A percentile compares a stretch with the other conserved stretches of the same genome.
phyloP scores from a whole-genome alignment of 2,797 vertebrate species.

The Sebastes taczanowskii region DNA sequence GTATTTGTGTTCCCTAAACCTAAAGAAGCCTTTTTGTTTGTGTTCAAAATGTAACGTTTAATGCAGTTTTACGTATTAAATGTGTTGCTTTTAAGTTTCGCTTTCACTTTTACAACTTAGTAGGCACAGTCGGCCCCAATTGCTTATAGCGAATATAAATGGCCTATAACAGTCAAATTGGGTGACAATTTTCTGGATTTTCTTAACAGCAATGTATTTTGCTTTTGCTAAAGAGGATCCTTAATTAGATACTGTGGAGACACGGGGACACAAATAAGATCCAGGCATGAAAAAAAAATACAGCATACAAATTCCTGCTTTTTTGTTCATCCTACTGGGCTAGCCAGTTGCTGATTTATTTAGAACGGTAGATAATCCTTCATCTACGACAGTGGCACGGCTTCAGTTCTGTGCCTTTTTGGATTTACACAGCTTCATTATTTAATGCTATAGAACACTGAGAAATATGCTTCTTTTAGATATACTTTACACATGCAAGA shows the following conservation, averaged over 20 bases:
- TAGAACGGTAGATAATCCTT: slow-evolving; percentile 32
- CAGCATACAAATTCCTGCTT: neutral
- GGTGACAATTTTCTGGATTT: neutral
- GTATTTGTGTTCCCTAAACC: too few relatives aligned
- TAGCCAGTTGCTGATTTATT: slow-evolving; percentile 55
- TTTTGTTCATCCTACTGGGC: slow-evolving; percentile 7
- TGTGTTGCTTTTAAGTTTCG: too few relatives aligned
- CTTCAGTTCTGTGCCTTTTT: slow-evolving; percentile 10
- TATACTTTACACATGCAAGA: neutral
- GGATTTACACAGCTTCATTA: slow-evolving; percentile 10
- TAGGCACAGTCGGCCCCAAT: too few relatives aligned
- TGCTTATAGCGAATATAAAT: too few relatives aligned
- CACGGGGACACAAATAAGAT: slow-evolving; percentile 6
- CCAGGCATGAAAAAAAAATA: neutral
- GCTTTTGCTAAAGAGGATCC: neutral
- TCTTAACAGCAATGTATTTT: neutral
- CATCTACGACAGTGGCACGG: neutral
- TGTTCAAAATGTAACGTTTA: too few relatives aligned
- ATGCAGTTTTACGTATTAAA: too few relatives aligned
- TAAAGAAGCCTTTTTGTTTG: too few relatives aligned
- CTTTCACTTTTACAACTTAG: too few relatives aligned
- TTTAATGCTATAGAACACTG: neutral
- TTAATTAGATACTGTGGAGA: neutral
- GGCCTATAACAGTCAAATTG: too few relatives aligned
- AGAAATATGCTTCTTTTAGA: neutral